These are phyloP conservation scores for Tetraneura akinire DNA, from an alignment of 1,140 invertebrate species.

Conservation along the genomic window DNA sequence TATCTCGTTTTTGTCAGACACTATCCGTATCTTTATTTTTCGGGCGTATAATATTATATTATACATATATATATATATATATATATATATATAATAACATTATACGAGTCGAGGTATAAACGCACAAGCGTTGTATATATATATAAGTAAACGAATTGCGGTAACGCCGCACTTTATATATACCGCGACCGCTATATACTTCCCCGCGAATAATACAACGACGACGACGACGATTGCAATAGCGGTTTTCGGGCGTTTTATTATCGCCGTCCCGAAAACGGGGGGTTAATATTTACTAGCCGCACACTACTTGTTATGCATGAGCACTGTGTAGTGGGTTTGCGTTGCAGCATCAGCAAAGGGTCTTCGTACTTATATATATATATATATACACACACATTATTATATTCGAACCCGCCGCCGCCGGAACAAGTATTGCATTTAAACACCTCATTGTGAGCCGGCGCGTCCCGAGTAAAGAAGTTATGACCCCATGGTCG, in stretches of 20 bases:
- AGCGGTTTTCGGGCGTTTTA: slow-evolving; percentile 37
- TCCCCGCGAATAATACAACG: neutral
- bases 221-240: neutral
- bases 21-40: neutral
- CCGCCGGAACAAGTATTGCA: slow-evolving; percentile 42
- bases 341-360: slow-evolving; percentile 36
- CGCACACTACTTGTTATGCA: slow-evolving; percentile 49
- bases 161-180: slow-evolving; percentile 6
- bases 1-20: neutral
- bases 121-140: neutral
- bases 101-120: no score
- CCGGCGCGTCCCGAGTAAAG: neutral
- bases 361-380: no score
- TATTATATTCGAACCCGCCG: neutral
- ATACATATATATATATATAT: no score
- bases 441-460: slow-evolving; percentile 50
- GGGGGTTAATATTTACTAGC: slow-evolving; percentile 38
- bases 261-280: slow-evolving; percentile 4
- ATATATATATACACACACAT: no score
- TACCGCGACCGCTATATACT: no score
- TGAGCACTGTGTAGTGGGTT: slow-evolving; percentile 30
- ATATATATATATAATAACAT: neutral
- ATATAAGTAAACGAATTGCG: neutral
- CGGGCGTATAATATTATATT: no score
- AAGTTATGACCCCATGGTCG: slow-evolving; percentile 33